phyloP scores from a whole-genome alignment of 2,888 invertebrate species.

The Caenorhabditis virilis region DNA sequence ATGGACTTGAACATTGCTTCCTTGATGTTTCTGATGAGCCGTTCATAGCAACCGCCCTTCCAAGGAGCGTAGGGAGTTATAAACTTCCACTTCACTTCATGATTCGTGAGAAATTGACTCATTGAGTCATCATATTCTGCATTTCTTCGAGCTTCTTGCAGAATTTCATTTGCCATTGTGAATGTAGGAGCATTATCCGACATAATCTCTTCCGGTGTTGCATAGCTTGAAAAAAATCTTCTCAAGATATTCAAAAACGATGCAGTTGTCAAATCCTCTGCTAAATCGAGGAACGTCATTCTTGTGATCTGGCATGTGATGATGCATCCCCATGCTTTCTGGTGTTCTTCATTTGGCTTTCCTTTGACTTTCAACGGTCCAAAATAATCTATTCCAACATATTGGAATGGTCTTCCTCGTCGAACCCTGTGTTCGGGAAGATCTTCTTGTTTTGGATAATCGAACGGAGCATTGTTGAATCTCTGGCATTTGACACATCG shows the following conservation, averaged over 20 bases:
- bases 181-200: conserved; percentile 68
- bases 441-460: conserved; percentile 12
- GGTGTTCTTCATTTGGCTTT: not conserved
- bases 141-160: not conserved
- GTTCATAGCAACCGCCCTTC: conserved; percentile 22
- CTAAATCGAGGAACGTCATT: conserved; percentile 35
- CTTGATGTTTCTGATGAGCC: conserved; percentile 10
- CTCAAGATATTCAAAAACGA: conserved; percentile 23
- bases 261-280: conserved; percentile 1
- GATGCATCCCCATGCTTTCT: conserved; percentile 11
- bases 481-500: conserved; percentile 9
- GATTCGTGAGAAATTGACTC: not conserved
- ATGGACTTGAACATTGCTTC: conserved; percentile 11
- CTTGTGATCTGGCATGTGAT: conserved; percentile 37
- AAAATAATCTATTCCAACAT: conserved; percentile 42
- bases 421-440: conserved; percentile 19
- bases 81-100: conserved; percentile 2
- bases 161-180: conserved; percentile 61
- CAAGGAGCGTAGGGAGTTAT: conserved; percentile 22
- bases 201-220: conserved; percentile 17
- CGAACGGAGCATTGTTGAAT: conserved; percentile 13
- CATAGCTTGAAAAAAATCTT: conserved; percentile 24
- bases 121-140: not conserved
- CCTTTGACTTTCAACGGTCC: conserved; percentile 26
- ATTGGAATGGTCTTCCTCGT: conserved; percentile 21